Percentiles rank a stretch among this genome's conserved stretches.
Evolutionary conservation across 2,797 vertebrate species (phyloP).

Genomic region (Malurus leucopterus): DNA sequence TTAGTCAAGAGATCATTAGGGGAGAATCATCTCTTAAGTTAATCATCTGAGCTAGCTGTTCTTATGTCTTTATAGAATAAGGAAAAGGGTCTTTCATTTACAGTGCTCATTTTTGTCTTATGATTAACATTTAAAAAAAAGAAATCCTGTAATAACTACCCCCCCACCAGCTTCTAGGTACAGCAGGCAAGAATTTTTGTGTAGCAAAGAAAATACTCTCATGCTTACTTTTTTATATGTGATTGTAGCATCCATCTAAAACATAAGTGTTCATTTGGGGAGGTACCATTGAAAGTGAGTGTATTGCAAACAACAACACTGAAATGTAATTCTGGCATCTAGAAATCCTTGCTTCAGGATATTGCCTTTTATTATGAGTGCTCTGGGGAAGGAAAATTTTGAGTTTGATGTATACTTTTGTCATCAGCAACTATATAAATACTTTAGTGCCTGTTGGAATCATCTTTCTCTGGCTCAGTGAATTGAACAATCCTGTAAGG

Average conservation of each 20-base stretch:
- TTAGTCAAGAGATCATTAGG: background rate
- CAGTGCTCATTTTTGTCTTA: background rate
- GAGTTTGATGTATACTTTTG: background rate
- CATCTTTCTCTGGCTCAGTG: constrained; percentile 2
- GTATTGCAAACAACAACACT: background rate
- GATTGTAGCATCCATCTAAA: constrained; percentile 5
- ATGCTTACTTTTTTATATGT: constrained; percentile 15
- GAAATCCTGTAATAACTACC: background rate
- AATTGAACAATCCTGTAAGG: background rate
- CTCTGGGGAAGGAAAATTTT: background rate
- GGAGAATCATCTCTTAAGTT: background rate
- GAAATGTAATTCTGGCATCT: constrained; percentile 3
- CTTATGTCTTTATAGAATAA: background rate
- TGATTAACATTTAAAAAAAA: background rate
- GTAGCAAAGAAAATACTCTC: background rate
- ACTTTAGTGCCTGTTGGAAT: background rate
- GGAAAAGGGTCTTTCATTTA: background rate
- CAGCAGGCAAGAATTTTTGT: background rate
- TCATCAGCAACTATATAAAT: constrained; percentile 9
- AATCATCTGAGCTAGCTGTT: background rate
- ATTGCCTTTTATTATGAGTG: background rate
- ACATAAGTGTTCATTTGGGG: constrained; percentile 25
- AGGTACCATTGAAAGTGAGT: constrained; percentile 23
- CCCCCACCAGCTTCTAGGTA: constrained; percentile 1
- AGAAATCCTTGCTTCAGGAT: constrained; percentile 12